Evolutionary conservation across 1,140 invertebrate species (phyloP).

Genomic region (Heliconius melpomene): DNA sequence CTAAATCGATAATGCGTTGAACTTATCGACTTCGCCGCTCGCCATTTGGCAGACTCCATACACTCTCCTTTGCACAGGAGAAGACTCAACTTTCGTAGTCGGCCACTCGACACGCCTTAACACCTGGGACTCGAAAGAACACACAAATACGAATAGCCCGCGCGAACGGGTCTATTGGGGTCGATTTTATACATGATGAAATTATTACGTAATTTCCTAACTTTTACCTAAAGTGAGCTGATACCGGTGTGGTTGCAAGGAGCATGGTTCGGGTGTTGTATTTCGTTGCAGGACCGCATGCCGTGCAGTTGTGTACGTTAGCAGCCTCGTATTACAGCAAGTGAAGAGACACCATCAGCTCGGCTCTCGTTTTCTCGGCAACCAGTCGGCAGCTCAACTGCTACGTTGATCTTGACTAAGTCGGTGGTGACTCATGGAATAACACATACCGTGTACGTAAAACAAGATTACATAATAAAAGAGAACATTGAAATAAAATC

Average conservation of each 20-base stretch:
- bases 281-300: slow-evolving; percentile 45
- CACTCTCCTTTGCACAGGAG: not conserved
- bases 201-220: slow-evolving; percentile 45
- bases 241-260: slow-evolving; percentile 57
- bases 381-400: slow-evolving; percentile 50
- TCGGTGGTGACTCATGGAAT: slow-evolving; percentile 76
- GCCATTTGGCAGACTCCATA: slow-evolving; percentile 13
- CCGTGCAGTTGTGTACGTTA: slow-evolving; percentile 36
- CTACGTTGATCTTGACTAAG: slow-evolving; percentile 53
- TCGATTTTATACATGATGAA: slow-evolving; percentile 39
- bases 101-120: slow-evolving; percentile 17
- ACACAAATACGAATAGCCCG: slow-evolving; percentile 57
- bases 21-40: slow-evolving; percentile 14
- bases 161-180: slow-evolving; percentile 39
- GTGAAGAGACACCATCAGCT: slow-evolving; percentile 30
- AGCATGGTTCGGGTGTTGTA: slow-evolving; percentile 47
- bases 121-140: slow-evolving; percentile 43
- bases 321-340: slow-evolving; percentile 43
- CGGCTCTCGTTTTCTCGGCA: slow-evolving; percentile 30
- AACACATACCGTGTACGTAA: slow-evolving; percentile 73
- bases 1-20: slow-evolving; percentile 15
- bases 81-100: not conserved
- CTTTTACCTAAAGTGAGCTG: slow-evolving; percentile 78
- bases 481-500: slow-evolving; percentile 45
- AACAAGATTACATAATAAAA: slow-evolving; percentile 60